Base-by-base conservation (phyloP, 2,113 vertebrate genomes). In the Passer montanus region DNA sequence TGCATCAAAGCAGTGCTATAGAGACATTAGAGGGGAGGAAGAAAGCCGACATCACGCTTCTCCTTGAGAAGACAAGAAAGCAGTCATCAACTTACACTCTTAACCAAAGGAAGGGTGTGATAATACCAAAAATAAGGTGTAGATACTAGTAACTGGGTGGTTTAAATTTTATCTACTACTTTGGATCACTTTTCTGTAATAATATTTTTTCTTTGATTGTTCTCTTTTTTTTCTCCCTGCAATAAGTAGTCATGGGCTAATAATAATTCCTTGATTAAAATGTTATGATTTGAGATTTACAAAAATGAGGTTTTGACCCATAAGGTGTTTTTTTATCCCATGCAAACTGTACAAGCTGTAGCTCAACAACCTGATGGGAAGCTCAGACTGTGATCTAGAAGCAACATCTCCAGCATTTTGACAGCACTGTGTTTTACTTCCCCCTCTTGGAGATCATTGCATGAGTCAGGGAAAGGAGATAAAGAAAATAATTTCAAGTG, bases 181-280 rank as follows among this genome's bases (percentile, higher is more conserved):
- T 75, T 31, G 7, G 23, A 68, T 69, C 6, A 7, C n/a, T 80
- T 63, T 52, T 41, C n/a, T 37, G 13, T 15, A 24, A 43, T 12
- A 22, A 17, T 15, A 56, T 24, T 35, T 33, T 76, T 80, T 50
- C 9, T 78, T 76, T 66, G 4, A 31, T 66, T 43, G 62, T 26
- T 70, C 2, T 47, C 6, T n/a, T 30, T 31, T 4, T 17, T 27
- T 11, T 7, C 10, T 18, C 4, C 7, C 7, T 10, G 2, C 39
- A 64, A 66, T 58, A 67, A 75, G 4, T 15, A 59, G 30, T 20
- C 31, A 14, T 64, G 23, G 12, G 22, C 21, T 73, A 56, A 52
- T 55, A 63, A 35, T 50, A 59, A 41, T 53, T 78, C 35, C 5
- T 44, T 37, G 15, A 33, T 69, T 68, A 55, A 31, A 31, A 7